Evolutionary conservation across 2,113 vertebrate genomes (phyloP).

Genomic region (Percopsis transmontana): DNA sequence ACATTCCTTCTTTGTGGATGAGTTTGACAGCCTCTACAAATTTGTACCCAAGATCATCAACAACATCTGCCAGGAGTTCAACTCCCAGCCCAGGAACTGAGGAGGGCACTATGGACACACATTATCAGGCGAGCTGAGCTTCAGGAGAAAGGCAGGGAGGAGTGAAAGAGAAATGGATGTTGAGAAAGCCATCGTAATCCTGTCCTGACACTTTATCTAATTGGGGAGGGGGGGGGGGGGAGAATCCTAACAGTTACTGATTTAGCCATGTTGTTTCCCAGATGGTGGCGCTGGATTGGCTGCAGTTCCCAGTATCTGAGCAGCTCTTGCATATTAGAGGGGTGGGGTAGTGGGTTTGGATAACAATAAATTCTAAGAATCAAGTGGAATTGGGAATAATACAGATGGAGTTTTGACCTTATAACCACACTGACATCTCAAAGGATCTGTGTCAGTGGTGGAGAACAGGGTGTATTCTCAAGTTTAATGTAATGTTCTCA

Average conservation of each 20-base stretch:
- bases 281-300: conserved; percentile 47
- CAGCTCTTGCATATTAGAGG: conserved; percentile 23
- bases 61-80: conserved; percentile 98
- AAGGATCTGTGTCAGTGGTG: not conserved
- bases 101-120: not conserved
- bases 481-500: conserved; percentile 9
- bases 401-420: conserved; percentile 9
- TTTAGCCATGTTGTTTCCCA: conserved; percentile 45
- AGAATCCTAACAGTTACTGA: conserved; percentile 29
- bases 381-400: conserved; percentile 20
- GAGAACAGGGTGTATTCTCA: conserved; percentile 11
- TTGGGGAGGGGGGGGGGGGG: conserved; percentile 2
- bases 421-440: not conserved
- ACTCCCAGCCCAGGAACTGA: conserved; percentile 96
- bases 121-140: not conserved
- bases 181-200: not conserved
- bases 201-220: not conserved
- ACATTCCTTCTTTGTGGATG: conserved; percentile 96
- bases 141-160: not conserved
- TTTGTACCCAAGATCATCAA: conserved; percentile 88
- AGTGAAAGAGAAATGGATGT: not conserved
- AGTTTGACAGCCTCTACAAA: conserved; percentile 93
- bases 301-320: conserved; percentile 33
- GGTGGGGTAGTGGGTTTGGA: conserved; percentile 11
- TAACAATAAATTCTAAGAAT: conserved; percentile 7